phyloP scores from a whole-genome alignment of 2,113 vertebrate genomes.

The Esox niger region DNA sequence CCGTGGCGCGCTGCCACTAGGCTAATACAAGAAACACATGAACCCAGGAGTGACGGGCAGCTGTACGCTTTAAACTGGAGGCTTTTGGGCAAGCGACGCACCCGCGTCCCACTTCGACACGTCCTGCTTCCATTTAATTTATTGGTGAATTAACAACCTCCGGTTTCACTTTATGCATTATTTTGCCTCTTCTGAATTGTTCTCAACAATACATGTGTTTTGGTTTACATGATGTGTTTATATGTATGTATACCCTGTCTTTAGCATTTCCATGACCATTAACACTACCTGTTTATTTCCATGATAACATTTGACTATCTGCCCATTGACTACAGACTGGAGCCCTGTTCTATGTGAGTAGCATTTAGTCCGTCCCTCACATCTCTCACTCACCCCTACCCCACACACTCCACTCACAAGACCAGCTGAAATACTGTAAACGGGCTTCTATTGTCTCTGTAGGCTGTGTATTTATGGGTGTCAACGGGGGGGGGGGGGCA shows the following conservation, averaged over 20 bases:
- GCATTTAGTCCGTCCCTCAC: slow-evolving; percentile 64
- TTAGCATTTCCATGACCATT: slow-evolving; percentile 51
- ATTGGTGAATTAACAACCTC: neutral
- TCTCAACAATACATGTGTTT: neutral
- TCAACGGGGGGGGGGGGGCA: slow-evolving; percentile 13
- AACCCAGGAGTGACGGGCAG: neutral
- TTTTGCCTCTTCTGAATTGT: neutral
- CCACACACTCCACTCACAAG: slow-evolving; percentile 29
- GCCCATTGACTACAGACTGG: slow-evolving; percentile 73
- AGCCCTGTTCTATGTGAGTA: slow-evolving; percentile 84
- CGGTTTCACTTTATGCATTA: neutral
- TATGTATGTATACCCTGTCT: slow-evolving; percentile 6
- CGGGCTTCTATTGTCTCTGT: slow-evolving; percentile 42
- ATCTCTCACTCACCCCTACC: slow-evolving; percentile 35
- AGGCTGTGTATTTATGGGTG: slow-evolving; percentile 7
- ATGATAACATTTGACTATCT: slow-evolving; percentile 65
- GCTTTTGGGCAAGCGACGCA: neutral
- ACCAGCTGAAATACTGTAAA: slow-evolving; percentile 13
- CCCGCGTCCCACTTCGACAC: neutral
- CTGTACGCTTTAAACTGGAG: neutral
- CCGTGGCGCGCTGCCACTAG: neutral
- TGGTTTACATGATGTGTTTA: slow-evolving; percentile 8
- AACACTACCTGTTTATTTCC: slow-evolving; percentile 60
- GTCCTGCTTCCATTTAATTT: neutral
- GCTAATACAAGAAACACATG: neutral